phyloP scores from a whole-genome alignment of 2,797 vertebrate genomes.

The Hephaestus fuliginosus region DNA sequence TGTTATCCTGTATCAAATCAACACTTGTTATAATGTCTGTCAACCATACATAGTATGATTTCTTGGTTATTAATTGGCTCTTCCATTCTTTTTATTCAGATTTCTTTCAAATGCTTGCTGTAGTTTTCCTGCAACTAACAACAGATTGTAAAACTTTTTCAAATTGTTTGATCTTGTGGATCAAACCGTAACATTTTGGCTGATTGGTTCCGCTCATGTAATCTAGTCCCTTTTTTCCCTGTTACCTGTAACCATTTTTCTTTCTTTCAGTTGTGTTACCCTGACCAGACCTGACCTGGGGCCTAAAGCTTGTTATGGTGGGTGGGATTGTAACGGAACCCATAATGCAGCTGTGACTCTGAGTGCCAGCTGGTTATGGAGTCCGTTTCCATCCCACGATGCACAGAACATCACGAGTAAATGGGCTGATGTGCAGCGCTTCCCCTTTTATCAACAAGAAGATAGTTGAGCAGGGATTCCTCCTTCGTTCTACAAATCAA shows the following conservation, averaged over 20 bases:
- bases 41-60: no score
- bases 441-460: neutral
- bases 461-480: neutral
- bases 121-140: neutral
- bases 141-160: neutral
- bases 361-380: slow-evolving; percentile 93
- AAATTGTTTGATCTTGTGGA: neutral
- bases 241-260: neutral
- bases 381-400: slow-evolving; percentile 92
- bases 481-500: neutral
- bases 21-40: no score
- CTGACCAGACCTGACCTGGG: neutral
- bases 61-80: no score
- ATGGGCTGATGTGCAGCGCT: neutral
- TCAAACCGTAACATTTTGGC: neutral
- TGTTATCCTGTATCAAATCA: no score
- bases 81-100: no score
- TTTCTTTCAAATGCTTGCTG: neutral
- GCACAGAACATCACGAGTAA: slow-evolving; percentile 64
- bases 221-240: neutral
- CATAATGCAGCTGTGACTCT: slow-evolving; percentile 98
- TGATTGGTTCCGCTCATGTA: neutral
- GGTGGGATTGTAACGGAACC: slow-evolving; percentile 97
- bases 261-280: neutral
- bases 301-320: slow-evolving; percentile 62